Evolutionary conservation across 2,888 invertebrate species (phyloP).

Genomic region (Drosophila atripex): DNA sequence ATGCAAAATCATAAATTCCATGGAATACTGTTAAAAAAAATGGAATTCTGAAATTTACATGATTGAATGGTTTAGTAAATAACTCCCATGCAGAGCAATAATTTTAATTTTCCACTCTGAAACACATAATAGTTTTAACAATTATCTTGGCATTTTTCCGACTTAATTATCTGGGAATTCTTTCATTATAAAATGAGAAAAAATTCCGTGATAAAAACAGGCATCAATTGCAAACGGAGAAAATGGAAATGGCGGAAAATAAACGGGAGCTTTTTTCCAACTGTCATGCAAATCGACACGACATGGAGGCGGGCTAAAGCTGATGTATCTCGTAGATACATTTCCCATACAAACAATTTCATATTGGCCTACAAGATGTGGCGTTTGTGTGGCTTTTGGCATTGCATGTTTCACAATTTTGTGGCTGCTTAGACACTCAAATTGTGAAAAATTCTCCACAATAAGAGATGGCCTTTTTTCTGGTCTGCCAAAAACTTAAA

Average conservation of each 20-base stretch:
- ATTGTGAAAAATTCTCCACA: slow-evolving; percentile 67
- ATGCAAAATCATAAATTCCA: slow-evolving; percentile 17
- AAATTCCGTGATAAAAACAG: slow-evolving; percentile 12
- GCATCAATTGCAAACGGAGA: slow-evolving; percentile 16
- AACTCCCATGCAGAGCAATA: not conserved
- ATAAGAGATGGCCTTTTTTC: slow-evolving; percentile 34
- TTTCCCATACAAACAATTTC: slow-evolving; percentile 17
- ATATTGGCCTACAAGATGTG: slow-evolving; percentile 22
- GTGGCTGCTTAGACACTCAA: slow-evolving; percentile 75
- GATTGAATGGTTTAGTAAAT: not conserved
- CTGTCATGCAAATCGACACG: slow-evolving; percentile 64
- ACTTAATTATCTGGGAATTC: slow-evolving; percentile 34
- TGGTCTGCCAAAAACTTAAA: slow-evolving; percentile 25
- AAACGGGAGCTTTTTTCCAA: slow-evolving; percentile 39
- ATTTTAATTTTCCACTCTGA: not conserved
- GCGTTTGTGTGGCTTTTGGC: slow-evolving; percentile 28
- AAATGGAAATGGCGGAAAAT: slow-evolving; percentile 20
- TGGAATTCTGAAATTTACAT: not conserved
- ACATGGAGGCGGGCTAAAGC: slow-evolving; percentile 41
- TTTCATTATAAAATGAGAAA: slow-evolving; percentile 6
- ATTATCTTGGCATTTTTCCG: slow-evolving; percentile 17
- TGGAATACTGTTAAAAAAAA: slow-evolving; percentile 34
- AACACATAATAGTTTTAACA: slow-evolving; percentile 12
- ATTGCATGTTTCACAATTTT: slow-evolving; percentile 55
- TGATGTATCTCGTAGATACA: slow-evolving; percentile 41